phyloP scores from a whole-genome alignment of 1,140 invertebrate genomes.

The Meloidogyne hapla region DNA sequence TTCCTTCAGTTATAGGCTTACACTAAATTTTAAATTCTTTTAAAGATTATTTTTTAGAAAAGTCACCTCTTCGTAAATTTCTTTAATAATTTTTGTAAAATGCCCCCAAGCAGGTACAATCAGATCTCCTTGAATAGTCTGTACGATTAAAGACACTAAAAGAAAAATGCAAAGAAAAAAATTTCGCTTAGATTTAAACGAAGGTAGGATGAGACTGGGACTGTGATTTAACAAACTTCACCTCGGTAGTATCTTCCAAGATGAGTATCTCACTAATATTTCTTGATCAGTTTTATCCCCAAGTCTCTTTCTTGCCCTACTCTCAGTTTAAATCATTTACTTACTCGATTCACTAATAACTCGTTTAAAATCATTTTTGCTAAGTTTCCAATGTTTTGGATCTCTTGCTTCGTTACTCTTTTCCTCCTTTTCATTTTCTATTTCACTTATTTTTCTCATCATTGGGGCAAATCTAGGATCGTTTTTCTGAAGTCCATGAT shows the following conservation, averaged over 20 bases:
- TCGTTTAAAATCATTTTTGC: constrained; percentile 42
- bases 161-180: too few species aligned
- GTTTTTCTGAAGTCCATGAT: constrained; percentile 49
- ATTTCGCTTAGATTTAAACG: too few species aligned
- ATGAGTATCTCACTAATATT: too few species aligned
- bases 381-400: constrained; percentile 54
- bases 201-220: too few species aligned
- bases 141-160: constrained; percentile 38
- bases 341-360: constrained; percentile 38
- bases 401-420: constrained; percentile 41
- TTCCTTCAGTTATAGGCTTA: constrained; percentile 43
- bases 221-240: too few species aligned
- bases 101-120: constrained; percentile 45
- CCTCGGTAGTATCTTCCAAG: too few species aligned
- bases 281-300: too few species aligned
- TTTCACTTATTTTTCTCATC: constrained; percentile 49
- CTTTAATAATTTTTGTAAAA: constrained; percentile 42
- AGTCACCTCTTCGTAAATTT: constrained; percentile 47
- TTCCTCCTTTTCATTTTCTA: constrained; percentile 50
- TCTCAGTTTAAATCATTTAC: too few species aligned
- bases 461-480: constrained; percentile 47
- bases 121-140: constrained; percentile 54
- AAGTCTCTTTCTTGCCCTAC: too few species aligned
- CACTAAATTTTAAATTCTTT: constrained; percentile 27
- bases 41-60: background rate